Evolutionary conservation across 1,140 invertebrate species (phyloP).

Genomic region (Trachelipus rathkii): DNA sequence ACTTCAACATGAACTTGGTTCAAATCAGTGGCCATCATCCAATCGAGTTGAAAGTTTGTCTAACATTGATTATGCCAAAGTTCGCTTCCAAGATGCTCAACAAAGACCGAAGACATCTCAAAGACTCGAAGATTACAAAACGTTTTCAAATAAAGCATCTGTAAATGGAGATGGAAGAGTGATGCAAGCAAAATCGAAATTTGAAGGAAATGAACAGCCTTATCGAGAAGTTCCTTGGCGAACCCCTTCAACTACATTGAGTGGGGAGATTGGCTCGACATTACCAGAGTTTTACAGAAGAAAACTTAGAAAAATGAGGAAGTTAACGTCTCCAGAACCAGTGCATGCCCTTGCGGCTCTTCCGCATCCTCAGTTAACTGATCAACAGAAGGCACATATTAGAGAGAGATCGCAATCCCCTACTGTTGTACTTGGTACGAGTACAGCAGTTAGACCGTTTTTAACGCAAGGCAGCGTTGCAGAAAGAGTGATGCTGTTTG

Average conservation of each 20-base stretch:
- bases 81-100: slow-evolving; percentile 60
- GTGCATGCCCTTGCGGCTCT: slow-evolving; percentile 50
- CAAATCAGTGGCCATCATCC: slow-evolving; percentile 38
- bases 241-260: slow-evolving; percentile 48
- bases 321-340: slow-evolving; percentile 45
- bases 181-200: slow-evolving; percentile 47
- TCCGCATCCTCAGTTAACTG: slow-evolving; percentile 64
- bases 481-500: slow-evolving; percentile 84
- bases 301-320: slow-evolving; percentile 46
- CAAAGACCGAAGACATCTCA: slow-evolving; percentile 54
- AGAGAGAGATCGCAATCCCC: slow-evolving; percentile 48
- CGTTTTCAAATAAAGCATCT: slow-evolving; percentile 47
- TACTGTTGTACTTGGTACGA: slow-evolving; percentile 43
- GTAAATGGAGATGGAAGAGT: slow-evolving; percentile 50
- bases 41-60: slow-evolving; percentile 60
- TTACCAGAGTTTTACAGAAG: slow-evolving; percentile 42
- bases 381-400: slow-evolving; percentile 62
- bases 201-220: slow-evolving; percentile 46
- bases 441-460: slow-evolving; percentile 67
- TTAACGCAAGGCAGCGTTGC: slow-evolving; percentile 84
- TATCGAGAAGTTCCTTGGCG: slow-evolving; percentile 42
- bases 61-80: slow-evolving; percentile 63
- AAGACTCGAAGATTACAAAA: slow-evolving; percentile 55
- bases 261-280: slow-evolving; percentile 44
- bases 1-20: slow-evolving; percentile 25